Conservation (phyloP, 2,888 invertebrate genomes). For the Anorthoa munda region DNA sequence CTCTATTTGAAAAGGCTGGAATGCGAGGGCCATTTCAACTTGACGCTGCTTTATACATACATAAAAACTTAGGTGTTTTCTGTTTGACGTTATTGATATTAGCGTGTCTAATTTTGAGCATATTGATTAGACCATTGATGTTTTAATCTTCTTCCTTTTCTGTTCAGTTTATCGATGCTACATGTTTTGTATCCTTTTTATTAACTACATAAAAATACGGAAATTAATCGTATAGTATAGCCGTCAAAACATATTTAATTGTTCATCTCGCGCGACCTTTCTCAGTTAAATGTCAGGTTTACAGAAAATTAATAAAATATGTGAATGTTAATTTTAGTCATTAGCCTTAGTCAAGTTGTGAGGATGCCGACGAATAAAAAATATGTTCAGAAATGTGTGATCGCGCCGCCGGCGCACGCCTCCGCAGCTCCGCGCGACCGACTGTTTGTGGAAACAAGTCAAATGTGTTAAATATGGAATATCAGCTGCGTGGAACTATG, state of each 20-base stretch:
- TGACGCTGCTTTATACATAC: conserved; percentile 23
- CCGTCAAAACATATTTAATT: conserved; percentile 82
- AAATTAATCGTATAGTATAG: conserved; percentile 62
- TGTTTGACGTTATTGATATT: conserved; percentile 46
- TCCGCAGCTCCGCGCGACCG: conserved; percentile 74
- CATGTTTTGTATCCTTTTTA: conserved; percentile 31
- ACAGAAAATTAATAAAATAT: conserved; percentile 85
- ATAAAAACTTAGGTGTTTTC: conserved; percentile 30
- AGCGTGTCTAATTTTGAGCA: conserved; percentile 49
- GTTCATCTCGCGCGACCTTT: conserved; percentile 76
- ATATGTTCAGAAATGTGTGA: conserved; percentile 82
- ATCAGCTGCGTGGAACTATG: conserved; percentile 63
- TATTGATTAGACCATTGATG: conserved; percentile 35
- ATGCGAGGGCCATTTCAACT: conserved; percentile 41
- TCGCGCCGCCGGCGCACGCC: conserved; percentile 84
- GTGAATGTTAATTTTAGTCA: conserved; percentile 89
- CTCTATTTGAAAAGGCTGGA: conserved; percentile 52
- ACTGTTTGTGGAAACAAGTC: conserved; percentile 88
- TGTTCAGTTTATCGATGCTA: conserved; percentile 36
- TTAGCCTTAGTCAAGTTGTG: conserved; percentile 84
- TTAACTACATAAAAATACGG: conserved; percentile 41
- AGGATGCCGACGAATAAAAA: conserved; percentile 85
- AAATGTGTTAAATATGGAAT: conserved; percentile 87
- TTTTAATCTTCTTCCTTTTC: conserved; percentile 40
- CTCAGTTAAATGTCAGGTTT: conserved; percentile 78